Base-by-base conservation (phyloP, 2,888 invertebrate species). In the Pollenia labialis region DNA sequence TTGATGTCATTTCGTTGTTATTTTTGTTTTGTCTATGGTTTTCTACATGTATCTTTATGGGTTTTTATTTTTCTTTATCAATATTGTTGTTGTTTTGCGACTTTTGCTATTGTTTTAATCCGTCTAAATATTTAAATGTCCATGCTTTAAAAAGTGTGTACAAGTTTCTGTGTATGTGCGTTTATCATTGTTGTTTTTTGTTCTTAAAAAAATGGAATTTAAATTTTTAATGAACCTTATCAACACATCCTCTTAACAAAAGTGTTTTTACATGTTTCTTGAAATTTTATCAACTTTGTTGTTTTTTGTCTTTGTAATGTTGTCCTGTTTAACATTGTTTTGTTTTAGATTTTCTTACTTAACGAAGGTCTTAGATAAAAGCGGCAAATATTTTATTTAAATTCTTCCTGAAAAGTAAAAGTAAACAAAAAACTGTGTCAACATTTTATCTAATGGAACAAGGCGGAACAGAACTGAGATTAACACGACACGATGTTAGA, bases 201-300 rank as follows among this genome's bases (percentile, higher is more conserved):
- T 69, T 74, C 4, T 18, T 18, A 62, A 54, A 66, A 54, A 68
- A 46, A 79, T 80, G 69, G 56, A 82, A 86, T 79, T 79, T 86
- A 50, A 86, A 82, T 75, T 82, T 86, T 79, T 86, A 82, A 86
- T 86, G 74, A 86, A 86, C 79, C 64, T 46, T 81, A 72, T 85
- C 81, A 81, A 85, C 72, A 81, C 77, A 82, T 81, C 68, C 62
- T 74, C 68, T 80, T 18, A 56, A 52, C 64, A 23, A 72, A 76
- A 77, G 82, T 82, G 79, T 79, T 79, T 85, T 69, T 71, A 52
- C 44, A 56, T 85, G 77, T 85, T 77, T 42, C 69, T 56, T 66
- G 50, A 40, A 77, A 9, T 52, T 60, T 7, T 52, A 4, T 50
- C 23, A 56, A 60, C 40, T 9, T 68, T 42, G 6, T 56, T 77